Evolutionary conservation across 2,113 vertebrate genomes (phyloP), one percentile per base, ranked within the genome.

Genomic region (Hemibagrus wyckioides): DNA sequence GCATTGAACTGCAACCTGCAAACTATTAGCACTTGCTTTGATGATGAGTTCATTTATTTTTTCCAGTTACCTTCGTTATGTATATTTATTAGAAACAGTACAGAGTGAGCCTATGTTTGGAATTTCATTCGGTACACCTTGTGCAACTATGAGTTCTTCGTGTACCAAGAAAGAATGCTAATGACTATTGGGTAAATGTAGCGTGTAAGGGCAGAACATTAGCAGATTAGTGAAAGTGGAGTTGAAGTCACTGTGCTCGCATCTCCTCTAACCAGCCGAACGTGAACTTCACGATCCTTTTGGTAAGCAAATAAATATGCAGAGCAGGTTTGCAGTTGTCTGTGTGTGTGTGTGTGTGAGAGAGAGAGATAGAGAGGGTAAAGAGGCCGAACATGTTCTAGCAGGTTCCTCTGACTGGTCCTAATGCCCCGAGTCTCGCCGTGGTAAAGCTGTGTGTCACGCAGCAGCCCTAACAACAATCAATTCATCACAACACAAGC

Each of bases 331-430:
- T 80, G 19, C 33, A 30, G 50, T 80, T 80, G 44, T 80, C 21
- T 80, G 15, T 33, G 50, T 30, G 50, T 80, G 48, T 39, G 63
- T 71, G 30, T 73, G 48, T 56, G 83, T 28, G 39, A 79, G n/a
- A 19, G 75, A 77, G 44, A 52, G 48, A 77, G 44, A 75, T 21
- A 73, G 69, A 39, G 67, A 41, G 33, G 9, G 59, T 33, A 33
- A 5, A 76, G 28, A 61, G 8, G 56, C 11, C n/a, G 13, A 57
- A 59, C 86, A 36, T 83, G 86, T 56, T 50, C 44, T 0, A n/a
- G 57, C 86, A 83, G 56, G 81, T 87, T 36, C 9, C 54, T 83
- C 81, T 87, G 86, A 39, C 81, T 87, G 71, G 57, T 71, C 36
- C 80, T 76, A 52, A 52, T 83, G 41, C 86, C 69, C 30, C 1